Evolutionary conservation across 2,888 invertebrate genomes (phyloP), one percentile per base, ranked within the genome.

Genomic region (Muschampia plurimacula): DNA sequence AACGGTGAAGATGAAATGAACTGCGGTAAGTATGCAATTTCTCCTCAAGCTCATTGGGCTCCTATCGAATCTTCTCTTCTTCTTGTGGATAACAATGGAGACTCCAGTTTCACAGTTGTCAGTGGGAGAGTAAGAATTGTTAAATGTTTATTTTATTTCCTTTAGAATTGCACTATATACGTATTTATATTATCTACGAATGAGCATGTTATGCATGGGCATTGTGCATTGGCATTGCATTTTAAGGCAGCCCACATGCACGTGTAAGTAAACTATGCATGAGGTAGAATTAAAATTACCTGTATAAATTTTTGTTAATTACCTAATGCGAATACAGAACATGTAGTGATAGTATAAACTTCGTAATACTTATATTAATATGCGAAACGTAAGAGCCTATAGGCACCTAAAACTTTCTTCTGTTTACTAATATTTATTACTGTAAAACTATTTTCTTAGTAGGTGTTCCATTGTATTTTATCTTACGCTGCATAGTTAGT

Each of bases 1-100:
- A 93, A 95, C 82, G 95, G 95, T 74, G 96, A 95, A 80, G 96
- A 97, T 81, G 97, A 97, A 87, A 81, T 81, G 69, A 92, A 93
- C 77, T 96, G 95, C 80, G 94, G 95, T 90, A 86, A 83, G 86
- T 85, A 39, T 55, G 55, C 12, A 2, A 46, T 12, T 12, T 22
- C 55, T 15, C 10, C 3, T 8, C 28, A 55, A 10, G 39, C 39
- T 60, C 59, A 55, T 64, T 60, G n/a, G 59, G 49, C 41, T 62
- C 65, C 15, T 63, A 41, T 73, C 66, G 59, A 52, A 28, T 62
- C 57, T 71, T 60, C 59, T 68, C 57, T 57, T 66, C 72, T 72
- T 67, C 66, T 67, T 72, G 67, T 72, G 41, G 71, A 71, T 71
- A 71, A 71, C 66, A 66, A 60, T 15, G 71, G 12, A 71, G 66